phyloP scores from a whole-genome alignment of 2,888 invertebrate genomes.

The Epistrophe eligans region DNA sequence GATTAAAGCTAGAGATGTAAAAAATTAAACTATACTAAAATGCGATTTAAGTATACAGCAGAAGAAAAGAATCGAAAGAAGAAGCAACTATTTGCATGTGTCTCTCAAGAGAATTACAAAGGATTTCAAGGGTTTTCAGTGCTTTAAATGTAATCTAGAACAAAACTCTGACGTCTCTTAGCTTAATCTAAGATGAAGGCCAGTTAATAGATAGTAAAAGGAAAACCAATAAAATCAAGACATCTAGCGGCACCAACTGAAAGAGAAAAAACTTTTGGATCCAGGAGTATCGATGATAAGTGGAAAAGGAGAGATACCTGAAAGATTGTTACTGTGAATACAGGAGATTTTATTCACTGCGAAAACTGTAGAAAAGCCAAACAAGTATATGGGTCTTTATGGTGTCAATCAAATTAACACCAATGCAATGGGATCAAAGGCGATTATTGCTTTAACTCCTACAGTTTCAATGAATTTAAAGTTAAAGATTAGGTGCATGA shows the following conservation, averaged over 20 bases:
- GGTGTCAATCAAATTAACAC: constrained; percentile 1
- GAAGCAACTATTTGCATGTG: not conserved
- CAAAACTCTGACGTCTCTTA: not conserved
- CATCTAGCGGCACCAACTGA: not conserved
- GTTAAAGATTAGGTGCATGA: too few relatives aligned
- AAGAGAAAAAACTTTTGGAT: not conserved
- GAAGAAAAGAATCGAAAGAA: not conserved
- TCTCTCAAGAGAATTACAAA: not conserved
- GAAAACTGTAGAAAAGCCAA: not conserved
- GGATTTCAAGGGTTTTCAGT: not conserved
- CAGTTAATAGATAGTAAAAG: not conserved
- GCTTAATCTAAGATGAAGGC: not conserved
- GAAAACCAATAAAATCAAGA: not conserved
- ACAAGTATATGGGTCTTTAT: not conserved
- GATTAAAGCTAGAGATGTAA: not conserved
- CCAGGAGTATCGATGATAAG: not conserved
- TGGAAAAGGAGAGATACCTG: not conserved
- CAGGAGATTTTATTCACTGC: not conserved
- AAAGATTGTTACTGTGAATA: not conserved
- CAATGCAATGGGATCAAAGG: not conserved
- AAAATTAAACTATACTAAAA: not conserved
- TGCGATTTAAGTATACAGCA: too few relatives aligned
- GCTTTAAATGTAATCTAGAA: not conserved
- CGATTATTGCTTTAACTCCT: not conserved
- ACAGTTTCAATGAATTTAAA: not conserved